A percentile compares a stretch with the other conserved stretches of the same genome.
These are phyloP conservation scores for Perognathus longimembris DNA, from an alignment of 2,113 vertebrate genomes.

Conservation along the genomic window DNA sequence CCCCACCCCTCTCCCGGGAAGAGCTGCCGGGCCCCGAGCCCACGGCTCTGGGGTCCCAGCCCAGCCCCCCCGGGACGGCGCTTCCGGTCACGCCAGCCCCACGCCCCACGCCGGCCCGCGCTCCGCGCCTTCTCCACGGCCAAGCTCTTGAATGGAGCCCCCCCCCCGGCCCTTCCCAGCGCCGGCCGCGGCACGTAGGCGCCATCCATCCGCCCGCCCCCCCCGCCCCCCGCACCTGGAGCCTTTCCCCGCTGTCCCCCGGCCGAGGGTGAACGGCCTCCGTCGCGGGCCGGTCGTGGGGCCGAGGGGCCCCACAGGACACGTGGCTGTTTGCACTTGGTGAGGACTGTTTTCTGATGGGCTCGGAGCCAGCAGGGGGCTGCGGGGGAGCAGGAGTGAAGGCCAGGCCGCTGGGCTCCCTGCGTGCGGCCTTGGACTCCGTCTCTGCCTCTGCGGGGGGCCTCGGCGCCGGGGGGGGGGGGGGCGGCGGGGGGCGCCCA, in stretches of 20 bases:
- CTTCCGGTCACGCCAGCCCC: no score
- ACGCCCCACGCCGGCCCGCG: neutral
- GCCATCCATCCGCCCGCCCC: neutral
- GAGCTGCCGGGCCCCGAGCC: neutral
- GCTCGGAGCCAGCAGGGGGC: slow-evolving; percentile 52
- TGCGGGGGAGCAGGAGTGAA: slow-evolving; percentile 54
- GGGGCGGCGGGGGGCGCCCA: neutral
- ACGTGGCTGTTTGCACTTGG: slow-evolving; percentile 74
- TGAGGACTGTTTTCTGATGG: slow-evolving; percentile 60
- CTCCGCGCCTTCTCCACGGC: neutral
- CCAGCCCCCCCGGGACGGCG: no score
- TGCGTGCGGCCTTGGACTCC: no score
- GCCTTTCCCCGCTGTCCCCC: neutral
- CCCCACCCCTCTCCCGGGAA: neutral
- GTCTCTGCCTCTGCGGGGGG: no score
- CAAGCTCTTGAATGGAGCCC: neutral
- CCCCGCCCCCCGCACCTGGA: neutral
- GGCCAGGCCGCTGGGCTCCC: slow-evolving; percentile 20
- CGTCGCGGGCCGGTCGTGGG: slow-evolving; percentile 12
- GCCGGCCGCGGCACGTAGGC: neutral
- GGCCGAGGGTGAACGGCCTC: slow-evolving; percentile 63
- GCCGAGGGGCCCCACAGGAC: slow-evolving; percentile 74
- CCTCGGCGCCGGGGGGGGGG: no score
- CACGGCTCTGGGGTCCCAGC: no score
- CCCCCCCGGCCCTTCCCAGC: neutral